phyloP scores from a whole-genome alignment of 2,797 vertebrate genomes.

The Luscinia luscinia region DNA sequence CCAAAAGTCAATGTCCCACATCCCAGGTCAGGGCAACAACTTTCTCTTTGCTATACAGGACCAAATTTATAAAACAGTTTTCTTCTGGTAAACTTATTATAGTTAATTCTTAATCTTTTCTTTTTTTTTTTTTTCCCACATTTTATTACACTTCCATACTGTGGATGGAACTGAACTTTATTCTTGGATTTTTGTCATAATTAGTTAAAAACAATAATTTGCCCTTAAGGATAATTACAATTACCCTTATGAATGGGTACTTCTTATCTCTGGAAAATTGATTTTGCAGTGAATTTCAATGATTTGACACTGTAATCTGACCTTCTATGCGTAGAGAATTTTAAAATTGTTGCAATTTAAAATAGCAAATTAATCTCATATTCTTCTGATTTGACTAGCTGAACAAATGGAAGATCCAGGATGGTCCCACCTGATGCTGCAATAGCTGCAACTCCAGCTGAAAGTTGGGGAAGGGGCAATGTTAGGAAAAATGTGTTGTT shows the following conservation, averaged over 20 bases:
- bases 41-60: neutral
- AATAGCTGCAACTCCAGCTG: neutral
- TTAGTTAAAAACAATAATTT: neutral
- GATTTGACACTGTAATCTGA: neutral
- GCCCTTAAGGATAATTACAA: neutral
- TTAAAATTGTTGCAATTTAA: constrained; percentile 1
- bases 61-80: neutral
- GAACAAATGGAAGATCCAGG: constrained; percentile 7
- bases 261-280: neutral
- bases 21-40: neutral
- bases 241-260: neutral
- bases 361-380: neutral
- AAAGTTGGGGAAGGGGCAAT: neutral
- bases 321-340: neutral
- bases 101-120: neutral
- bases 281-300: neutral
- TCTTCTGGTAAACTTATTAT: neutral
- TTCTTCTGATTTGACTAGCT: neutral
- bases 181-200: neutral
- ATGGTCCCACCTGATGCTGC: neutral
- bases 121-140: neutral
- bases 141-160: neutral
- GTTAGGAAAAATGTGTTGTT: neutral
- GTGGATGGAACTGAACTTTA: neutral
- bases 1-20: neutral